phyloP scores from a whole-genome alignment of 2,797 vertebrate genomes.

The Rhinogobio ventralis region DNA sequence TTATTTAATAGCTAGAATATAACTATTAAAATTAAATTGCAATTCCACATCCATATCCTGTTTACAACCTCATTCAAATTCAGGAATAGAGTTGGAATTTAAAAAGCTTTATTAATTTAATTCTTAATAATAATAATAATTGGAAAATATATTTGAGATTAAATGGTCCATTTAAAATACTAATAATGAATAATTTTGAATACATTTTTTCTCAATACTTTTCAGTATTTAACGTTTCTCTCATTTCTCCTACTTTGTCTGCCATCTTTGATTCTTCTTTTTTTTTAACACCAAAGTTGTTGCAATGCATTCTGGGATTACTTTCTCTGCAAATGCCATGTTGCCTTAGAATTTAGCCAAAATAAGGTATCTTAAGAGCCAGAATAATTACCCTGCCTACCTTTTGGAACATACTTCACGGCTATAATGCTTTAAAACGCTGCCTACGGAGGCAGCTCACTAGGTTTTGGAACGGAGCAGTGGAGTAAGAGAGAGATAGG shows the following conservation, averaged over 20 bases:
- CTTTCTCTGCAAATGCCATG: conserved; percentile 1
- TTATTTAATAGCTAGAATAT: background rate
- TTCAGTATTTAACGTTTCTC: background rate
- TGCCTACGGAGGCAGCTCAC: conserved; percentile 23
- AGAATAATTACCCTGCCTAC: conserved; percentile 23
- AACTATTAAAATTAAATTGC: background rate
- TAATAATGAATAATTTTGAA: background rate
- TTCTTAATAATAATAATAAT: background rate
- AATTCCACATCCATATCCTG: background rate
- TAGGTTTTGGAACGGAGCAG: conserved; percentile 43
- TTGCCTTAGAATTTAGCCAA: conserved; percentile 17
- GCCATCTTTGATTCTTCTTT: background rate
- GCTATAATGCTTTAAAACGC: conserved; percentile 27
- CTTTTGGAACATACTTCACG: conserved; percentile 15
- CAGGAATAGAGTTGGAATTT: background rate
- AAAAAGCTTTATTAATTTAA: background rate
- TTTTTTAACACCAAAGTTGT: background rate
- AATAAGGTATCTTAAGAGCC: conserved; percentile 7
- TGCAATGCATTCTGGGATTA: background rate
- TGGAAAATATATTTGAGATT: too few species aligned
- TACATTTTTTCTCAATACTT: background rate
- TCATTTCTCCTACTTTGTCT: background rate
- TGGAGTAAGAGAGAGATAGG: conserved; percentile 59
- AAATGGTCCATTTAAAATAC: too few species aligned
- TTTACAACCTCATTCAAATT: background rate